Evolutionary conservation across 2,113 vertebrate species (phyloP), one percentile per base, ranked within the genome.

Genomic region (Rhipidura dahli): DNA sequence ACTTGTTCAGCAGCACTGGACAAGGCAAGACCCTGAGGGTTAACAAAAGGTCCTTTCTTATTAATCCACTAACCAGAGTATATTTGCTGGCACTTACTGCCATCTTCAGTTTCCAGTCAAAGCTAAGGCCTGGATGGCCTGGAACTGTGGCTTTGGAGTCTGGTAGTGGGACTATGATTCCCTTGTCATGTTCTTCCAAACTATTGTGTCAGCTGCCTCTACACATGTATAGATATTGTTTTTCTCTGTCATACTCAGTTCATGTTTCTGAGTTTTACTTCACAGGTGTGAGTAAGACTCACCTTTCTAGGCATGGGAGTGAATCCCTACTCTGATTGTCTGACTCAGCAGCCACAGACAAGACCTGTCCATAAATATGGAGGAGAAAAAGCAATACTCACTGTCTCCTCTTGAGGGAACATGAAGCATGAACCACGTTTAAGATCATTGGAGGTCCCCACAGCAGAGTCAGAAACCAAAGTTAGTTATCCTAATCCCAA

Each of bases 51-150:
- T 51, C 15, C 5, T 68, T 16, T 60, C 8, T 73, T 27, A 59
- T 39, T 82, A 83, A 56, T 85, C 28, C 37, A 69, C 6, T 47
- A 86, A 66, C 20, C 28, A 80, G 42, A 79, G 9, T 2, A 4
- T 65, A 89, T 96, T 87, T 95, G 45, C 87, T 93, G 82, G 45
- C 66, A 72, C 81, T 72, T 94, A 54, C 93, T 95, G 91, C 87
- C 93, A 91, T 94, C 89, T 97, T 97, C 91, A 96, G 93, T 94
- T 87, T 54, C 90, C 61, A 72, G 49, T 19, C 87, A 96, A 94
- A 95, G 69, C 24, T 60, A 42, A 95, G 44, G n/a, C 37, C 40
- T 14, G 44, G 65, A 51, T 57, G 60, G 26, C 44, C 37, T 23
- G 51, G 31, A n/a, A 27, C 10, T 5, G 4, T 10, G 61, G 21